A percentile compares a stretch with the other conserved stretches of the same genome.
Evolutionary conservation across 2,888 invertebrate species (phyloP).

Genomic region (Oligia fasciuncula): DNA sequence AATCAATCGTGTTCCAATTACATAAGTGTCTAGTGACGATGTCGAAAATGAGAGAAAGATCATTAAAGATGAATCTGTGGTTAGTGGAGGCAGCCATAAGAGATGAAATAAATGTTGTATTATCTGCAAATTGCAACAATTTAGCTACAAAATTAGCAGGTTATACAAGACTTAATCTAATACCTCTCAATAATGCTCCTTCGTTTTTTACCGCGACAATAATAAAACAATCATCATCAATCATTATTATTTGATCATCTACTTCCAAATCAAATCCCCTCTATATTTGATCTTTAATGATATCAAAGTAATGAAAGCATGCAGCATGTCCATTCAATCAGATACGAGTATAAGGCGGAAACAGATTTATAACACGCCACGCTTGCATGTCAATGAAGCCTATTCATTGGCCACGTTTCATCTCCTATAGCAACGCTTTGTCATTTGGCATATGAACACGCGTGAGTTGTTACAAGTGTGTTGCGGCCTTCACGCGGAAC

Average conservation of each 20-base stretch:
- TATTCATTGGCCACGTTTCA: neutral
- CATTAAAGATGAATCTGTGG: neutral
- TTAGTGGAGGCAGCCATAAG: neutral
- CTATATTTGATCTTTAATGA: constrained; percentile 13
- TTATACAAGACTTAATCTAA: neutral
- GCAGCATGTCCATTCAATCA: constrained; percentile 27
- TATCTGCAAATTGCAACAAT: constrained; percentile 1
- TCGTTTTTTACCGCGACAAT: constrained; percentile 15
- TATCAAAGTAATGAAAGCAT: constrained; percentile 17
- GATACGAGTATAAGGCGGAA: constrained; percentile 1
- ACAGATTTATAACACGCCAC: neutral
- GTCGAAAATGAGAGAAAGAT: neutral
- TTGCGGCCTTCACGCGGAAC: constrained; percentile 48
- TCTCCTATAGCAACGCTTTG: neutral
- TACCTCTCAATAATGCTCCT: neutral
- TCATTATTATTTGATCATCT: constrained; percentile 31
- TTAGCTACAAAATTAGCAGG: constrained; percentile 12
- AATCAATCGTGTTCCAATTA: constrained; percentile 3
- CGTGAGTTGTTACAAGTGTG: neutral
- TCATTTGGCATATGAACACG: neutral
- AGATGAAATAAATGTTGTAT: neutral
- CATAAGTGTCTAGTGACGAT: neutral
- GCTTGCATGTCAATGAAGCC: neutral
- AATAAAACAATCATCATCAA: constrained; percentile 27
- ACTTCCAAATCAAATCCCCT: constrained; percentile 6